Percentiles rank a stretch among this genome's conserved stretches.
These are phyloP conservation scores for Belonocnema kinseyi DNA, from an alignment of 1,140 invertebrate species.

Conservation along the genomic window DNA sequence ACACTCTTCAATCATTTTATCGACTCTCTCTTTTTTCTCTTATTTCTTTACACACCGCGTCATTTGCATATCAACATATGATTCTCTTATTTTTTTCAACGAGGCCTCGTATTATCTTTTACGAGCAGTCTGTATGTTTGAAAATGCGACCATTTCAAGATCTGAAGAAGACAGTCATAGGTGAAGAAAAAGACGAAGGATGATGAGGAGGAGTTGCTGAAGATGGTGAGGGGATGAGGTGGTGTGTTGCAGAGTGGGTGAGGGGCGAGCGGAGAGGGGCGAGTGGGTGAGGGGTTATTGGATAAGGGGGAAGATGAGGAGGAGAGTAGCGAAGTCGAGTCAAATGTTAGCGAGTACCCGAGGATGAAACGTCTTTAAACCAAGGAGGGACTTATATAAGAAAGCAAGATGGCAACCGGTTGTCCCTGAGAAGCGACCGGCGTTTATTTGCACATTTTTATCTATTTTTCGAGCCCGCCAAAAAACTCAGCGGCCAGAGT, in stretches of 20 bases:
- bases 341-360: constrained; percentile 45
- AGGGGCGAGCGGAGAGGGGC: neutral
- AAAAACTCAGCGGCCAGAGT: constrained; percentile 64
- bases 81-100: too few relatives aligned
- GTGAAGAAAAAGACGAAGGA: constrained; percentile 5
- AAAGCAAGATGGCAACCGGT: constrained; percentile 76
- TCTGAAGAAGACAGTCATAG: neutral
- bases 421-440: constrained; percentile 72
- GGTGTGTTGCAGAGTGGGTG: constrained; percentile 3
- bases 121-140: constrained; percentile 15
- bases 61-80: neutral
- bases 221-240: constrained; percentile 36
- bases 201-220: constrained; percentile 34
- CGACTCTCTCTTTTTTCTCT: neutral
- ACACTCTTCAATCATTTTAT: neutral
- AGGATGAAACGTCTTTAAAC: constrained; percentile 68
- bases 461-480: constrained; percentile 72
- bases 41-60: neutral
- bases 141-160: constrained; percentile 23
- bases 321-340: constrained; percentile 43
- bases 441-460: constrained; percentile 75
- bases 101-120: constrained; percentile 3
- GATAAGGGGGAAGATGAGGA: constrained; percentile 22
- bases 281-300: constrained; percentile 33
- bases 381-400: constrained; percentile 73